These are phyloP conservation scores for Telmatochromis brichardi DNA, from an alignment of 2,113 vertebrate species.

Conservation along the genomic window DNA sequence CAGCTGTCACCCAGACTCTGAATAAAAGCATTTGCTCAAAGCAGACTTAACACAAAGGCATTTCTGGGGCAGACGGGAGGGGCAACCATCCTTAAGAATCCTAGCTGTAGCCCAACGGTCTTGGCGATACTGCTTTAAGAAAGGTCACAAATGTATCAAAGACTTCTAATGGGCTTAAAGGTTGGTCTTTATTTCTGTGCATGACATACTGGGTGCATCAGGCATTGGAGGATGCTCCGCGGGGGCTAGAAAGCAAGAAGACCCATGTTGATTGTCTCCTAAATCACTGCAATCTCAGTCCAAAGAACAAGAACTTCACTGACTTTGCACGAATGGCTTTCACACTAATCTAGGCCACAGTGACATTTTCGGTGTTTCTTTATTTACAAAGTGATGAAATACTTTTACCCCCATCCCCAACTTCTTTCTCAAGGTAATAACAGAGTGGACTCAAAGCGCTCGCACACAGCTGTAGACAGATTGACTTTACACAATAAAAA, in stretches of 20 bases:
- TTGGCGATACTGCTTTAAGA: background rate
- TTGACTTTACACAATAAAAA: conserved; percentile 34
- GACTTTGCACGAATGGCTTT: background rate
- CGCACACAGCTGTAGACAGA: conserved; percentile 12
- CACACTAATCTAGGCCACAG: background rate
- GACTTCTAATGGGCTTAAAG: background rate
- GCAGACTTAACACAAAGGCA: conserved; percentile 12
- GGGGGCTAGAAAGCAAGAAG: background rate
- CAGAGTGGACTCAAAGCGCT: conserved; percentile 22
- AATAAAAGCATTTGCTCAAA: conserved; percentile 57
- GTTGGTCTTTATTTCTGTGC: background rate
- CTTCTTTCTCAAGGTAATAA: background rate
- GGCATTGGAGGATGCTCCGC: background rate
- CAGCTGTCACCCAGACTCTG: conserved; percentile 48
- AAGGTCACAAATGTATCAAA: conserved; percentile 2
- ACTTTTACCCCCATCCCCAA: background rate
- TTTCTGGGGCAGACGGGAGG: background rate
- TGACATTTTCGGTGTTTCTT: conserved; percentile 40
- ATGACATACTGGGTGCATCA: background rate
- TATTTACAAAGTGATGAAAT: conserved; percentile 63
- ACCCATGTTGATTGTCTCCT: background rate
- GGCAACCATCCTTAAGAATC: conserved; percentile 16
- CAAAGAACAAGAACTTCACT: background rate
- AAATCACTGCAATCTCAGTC: background rate
- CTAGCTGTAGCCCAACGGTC: background rate